Base-by-base conservation (phyloP, 2,113 vertebrate species). In the Apistogramma diplotaenia region DNA sequence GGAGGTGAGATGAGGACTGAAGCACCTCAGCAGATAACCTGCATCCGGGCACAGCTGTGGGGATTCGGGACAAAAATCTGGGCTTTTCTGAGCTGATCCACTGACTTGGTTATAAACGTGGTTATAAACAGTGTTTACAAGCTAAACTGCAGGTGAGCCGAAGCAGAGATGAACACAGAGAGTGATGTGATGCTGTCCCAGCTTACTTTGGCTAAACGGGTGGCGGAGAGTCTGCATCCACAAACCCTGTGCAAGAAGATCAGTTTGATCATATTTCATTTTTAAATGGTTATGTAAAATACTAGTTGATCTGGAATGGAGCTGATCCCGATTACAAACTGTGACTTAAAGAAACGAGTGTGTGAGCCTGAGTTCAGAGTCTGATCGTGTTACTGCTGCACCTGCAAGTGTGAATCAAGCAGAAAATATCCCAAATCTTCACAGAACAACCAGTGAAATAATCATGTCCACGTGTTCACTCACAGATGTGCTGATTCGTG, bases 391-490 rank as follows among this genome's bases (percentile, higher is more conserved):
- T 54, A 21, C 2, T 2, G 51, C 2, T 8, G 9, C 4, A 49
- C 12, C 40, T 43, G 12, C 40, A 5, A 43, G 37, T 13, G 40
- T 15, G 4, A 5, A 43, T 43, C 12, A 67, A 4, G 21, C 61
- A 0, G 27, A 0, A 16, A 11, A 27, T 2, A 67, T 18, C 37
- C 25, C 15, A 43, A 27, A 46, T 46, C 61, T 27, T 27, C 61
- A 46, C 3, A 5, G 35, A 65, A 3, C 61, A n/a, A 33, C 0
- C 33, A 40, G 60, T 40, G 60, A 62, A 25, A 40, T 25, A 62
- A 16, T 40, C 60, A 0, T 0, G 60, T 62, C 16, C 60, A 40
- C 9, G 12, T 9, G n/a, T 62, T 40, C 0, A 2, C 8, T 16
- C 12, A 8, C 0, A 35, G 5, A 7, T 16, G 37, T 4, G 37